A percentile compares a stretch with the other conserved stretches of the same genome.
Conservation (phyloP, 2,888 invertebrate species). For the Drosophila eohydei region DNA sequence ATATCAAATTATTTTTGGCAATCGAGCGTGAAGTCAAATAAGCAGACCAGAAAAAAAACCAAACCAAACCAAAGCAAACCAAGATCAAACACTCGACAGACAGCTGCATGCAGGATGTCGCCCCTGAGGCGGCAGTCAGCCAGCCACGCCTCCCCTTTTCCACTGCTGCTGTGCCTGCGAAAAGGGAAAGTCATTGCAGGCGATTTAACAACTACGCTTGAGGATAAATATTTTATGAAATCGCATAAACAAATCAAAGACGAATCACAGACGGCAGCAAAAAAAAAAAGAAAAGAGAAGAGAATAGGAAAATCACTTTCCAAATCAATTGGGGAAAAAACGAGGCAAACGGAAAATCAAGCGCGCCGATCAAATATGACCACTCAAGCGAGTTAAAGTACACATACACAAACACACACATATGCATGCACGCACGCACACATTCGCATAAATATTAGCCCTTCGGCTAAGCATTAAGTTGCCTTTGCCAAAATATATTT, state of each 20-base stretch:
- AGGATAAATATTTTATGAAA: conserved; percentile 83
- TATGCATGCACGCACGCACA: conserved; percentile 8
- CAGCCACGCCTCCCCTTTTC: background rate
- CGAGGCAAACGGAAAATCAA: conserved; percentile 52
- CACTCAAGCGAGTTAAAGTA: conserved; percentile 76
- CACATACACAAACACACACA: conserved; percentile 36
- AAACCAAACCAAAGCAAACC: conserved; percentile 14
- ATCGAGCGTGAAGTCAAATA: conserved; percentile 80
- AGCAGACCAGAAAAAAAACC: conserved; percentile 40
- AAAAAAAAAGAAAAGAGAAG: conserved; percentile 28
- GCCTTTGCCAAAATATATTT: conserved; percentile 69
- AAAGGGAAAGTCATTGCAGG: conserved; percentile 79
- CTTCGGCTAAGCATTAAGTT: conserved; percentile 62
- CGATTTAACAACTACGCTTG: conserved; percentile 83
- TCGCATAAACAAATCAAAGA: conserved; percentile 82
- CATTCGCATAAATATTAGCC: conserved; percentile 66
- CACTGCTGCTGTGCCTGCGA: conserved; percentile 23
- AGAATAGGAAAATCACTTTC: conserved; percentile 59
- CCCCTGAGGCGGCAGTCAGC: conserved; percentile 15
- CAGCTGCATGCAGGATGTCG: conserved; percentile 43
- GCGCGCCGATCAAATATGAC: conserved; percentile 78
- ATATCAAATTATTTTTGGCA: conserved; percentile 81
- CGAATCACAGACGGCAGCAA: conserved; percentile 66
- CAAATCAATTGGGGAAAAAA: conserved; percentile 54
- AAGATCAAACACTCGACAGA: conserved; percentile 69